Base-by-base conservation (phyloP, 2,113 vertebrate genomes). In the Gadus macrocephalus region DNA sequence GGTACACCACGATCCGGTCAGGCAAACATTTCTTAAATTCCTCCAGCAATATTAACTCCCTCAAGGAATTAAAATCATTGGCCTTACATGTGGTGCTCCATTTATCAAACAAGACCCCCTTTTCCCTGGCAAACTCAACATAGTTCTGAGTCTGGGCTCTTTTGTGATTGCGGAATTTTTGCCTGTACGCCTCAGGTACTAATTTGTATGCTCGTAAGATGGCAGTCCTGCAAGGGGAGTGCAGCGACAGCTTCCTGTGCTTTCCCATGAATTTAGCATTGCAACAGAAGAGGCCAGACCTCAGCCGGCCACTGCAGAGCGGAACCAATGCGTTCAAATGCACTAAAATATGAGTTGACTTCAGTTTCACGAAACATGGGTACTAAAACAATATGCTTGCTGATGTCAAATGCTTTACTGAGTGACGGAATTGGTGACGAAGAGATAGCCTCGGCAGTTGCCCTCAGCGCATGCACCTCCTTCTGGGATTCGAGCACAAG, bases 11-110 rank as follows among this genome's bases (percentile, higher is more conserved):
- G 4, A 67, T 15, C 15, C 4, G 38, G 19, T 67, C 69, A 0
- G 49, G 20, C 4, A 76, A 6, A 63, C 65, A 56, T 15, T 49
- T 62, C 49, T 72, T 65, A 14, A 72, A 64, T 25, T 68, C 53
- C n/a, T 77, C 49, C 28, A 72, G 12, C 1, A 72, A 49, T 38
- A 71, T 14, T n/a, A 77, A 20, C n/a, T 69, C 70, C 16, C 49
- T 15, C 2, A 71, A n/a, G 20, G 38, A 28, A 3, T 70, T n/a
- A 22, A 68, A 63, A 28, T 38, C 49, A 15, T 17, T 69, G 3
- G 15, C 20, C n/a, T n/a, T n/a, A n/a, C n/a, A n/a, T n/a, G n/a
- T n/a, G n/a, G n/a, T n/a, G n/a, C n/a, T n/a, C n/a, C n/a, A n/a
- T n/a, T n/a, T n/a, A n/a, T n/a, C n/a, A n/a, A n/a, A n/a, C n/a